Conservation (phyloP, 2,888 invertebrate genomes). For the Apantesis nais region DNA sequence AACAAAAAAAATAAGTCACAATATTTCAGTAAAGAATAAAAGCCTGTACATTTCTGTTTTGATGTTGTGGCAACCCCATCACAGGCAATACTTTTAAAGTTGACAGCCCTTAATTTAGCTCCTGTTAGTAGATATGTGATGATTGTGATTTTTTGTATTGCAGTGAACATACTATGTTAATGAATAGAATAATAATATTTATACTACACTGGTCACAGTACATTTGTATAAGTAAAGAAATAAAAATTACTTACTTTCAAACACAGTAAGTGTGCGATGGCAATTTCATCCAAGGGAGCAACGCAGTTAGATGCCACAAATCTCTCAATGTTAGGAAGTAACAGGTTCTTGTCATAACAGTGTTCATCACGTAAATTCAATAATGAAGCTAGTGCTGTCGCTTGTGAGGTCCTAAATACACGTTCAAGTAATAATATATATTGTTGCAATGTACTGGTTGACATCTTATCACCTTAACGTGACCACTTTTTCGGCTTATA, state of each 20-base stretch:
- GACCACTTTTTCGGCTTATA: background rate
- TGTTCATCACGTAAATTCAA: conserved; percentile 90
- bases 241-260: conserved; percentile 77
- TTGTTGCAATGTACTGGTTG: conserved; percentile 66
- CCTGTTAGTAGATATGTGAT: background rate
- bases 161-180: background rate
- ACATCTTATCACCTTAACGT: conserved; percentile 30
- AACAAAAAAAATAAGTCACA: too few species aligned
- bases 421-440: conserved; percentile 84
- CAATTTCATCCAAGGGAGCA: conserved; percentile 90
- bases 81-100: background rate
- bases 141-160: background rate
- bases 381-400: conserved; percentile 84
- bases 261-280: conserved; percentile 90
- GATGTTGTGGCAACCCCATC: background rate
- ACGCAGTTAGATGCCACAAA: conserved; percentile 89
- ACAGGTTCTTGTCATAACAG: conserved; percentile 88
- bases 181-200: background rate
- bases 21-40: too few species aligned
- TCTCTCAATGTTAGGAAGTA: conserved; percentile 89
- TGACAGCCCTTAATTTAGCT: background rate
- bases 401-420: conserved; percentile 87
- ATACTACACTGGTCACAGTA: background rate
- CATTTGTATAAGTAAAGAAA: background rate
- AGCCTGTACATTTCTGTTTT: background rate